Base-by-base conservation (phyloP, 2,113 vertebrate genomes). In the Bos indicus region DNA sequence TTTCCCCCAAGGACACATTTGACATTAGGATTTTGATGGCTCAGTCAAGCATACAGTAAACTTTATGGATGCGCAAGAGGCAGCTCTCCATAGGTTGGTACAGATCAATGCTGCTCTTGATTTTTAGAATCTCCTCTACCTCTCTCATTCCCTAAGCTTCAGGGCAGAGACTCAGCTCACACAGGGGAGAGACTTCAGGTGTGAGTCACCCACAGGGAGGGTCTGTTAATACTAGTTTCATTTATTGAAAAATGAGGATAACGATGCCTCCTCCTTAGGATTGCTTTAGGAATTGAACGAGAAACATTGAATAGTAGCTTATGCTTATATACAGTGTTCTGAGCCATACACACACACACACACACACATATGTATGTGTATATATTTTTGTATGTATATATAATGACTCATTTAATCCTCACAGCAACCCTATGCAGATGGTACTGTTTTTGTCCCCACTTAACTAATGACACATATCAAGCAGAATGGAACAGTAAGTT, bases 21-120 rank as follows among this genome's bases (percentile, higher is more conserved):
- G 99, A 99, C 36, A 95, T 99, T 40, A 98, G 98, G 77, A 98
- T 99, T 98, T 98, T 99, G 97, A 99, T 99, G 99, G 99, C 99
- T 74, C 96, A 43, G 98, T 99, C 46, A 99, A 99, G 81, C 98
- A 99, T 96, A 99, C 98, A 8, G 98, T 99, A 92, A 99, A 99
- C 96, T 99, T 99, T 85, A 95, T 98, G 87, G 98, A 99, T 92
- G 97, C 98, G 2, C 98, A 98, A 97, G 99, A 99, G 88, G 98
- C 99, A 92, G 99, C 99, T 94, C 95, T 99, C 14, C 98, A 98
- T 64, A 98, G 99, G 99, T 99, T 43, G 93, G 98, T 98, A 71
- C 52, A 83, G 2, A 1, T 25, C 43, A 33, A 3, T 25, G 48
- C n/a, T 78, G 4, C n/a, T 57, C 7, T 14, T 54, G 17, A 60